Percentiles rank a stretch among this genome's conserved stretches.
These are phyloP conservation scores for Heliconius hewitsoni DNA, from an alignment of 1,140 invertebrate species.

Conservation along the genomic window DNA sequence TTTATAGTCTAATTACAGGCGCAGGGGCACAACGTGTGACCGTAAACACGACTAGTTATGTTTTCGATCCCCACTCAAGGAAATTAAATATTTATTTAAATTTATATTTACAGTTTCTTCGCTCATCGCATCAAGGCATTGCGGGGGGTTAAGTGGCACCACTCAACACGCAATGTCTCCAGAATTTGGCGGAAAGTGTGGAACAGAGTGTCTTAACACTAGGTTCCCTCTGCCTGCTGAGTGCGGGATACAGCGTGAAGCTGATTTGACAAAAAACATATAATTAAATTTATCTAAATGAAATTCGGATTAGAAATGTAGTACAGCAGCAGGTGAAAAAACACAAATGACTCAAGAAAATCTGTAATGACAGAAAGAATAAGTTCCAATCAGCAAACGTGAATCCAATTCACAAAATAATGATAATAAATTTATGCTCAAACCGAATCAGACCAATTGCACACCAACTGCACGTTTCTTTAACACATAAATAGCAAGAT, in stretches of 20 bases:
- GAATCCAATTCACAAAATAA: not conserved
- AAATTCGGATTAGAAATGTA: not conserved
- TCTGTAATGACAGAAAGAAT: not conserved
- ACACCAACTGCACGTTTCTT: slow-evolving; percentile 10
- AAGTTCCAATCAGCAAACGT: not conserved
- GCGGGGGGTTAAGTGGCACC: too few species aligned
- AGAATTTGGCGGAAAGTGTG: too few species aligned
- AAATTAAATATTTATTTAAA: too few species aligned
- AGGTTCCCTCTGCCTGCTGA: not conserved
- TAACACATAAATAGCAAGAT: slow-evolving; percentile 16
- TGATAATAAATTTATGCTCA: not conserved
- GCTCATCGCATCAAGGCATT: too few species aligned
- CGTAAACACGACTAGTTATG: too few species aligned
- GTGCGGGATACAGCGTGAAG: not conserved
- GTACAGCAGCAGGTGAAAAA: not conserved
- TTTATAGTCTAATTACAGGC: too few species aligned
- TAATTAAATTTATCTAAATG: too few species aligned
- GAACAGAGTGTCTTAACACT: too few species aligned
- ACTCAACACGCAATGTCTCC: too few species aligned
- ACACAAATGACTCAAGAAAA: slow-evolving; percentile 7
- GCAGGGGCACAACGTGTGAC: too few species aligned
- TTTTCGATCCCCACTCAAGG: too few species aligned
- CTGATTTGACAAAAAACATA: not conserved
- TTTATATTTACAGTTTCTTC: too few species aligned
- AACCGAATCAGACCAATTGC: slow-evolving; percentile 4